Conservation (phyloP, 2,113 vertebrate species). For the Zosterops hypoxanthus region DNA sequence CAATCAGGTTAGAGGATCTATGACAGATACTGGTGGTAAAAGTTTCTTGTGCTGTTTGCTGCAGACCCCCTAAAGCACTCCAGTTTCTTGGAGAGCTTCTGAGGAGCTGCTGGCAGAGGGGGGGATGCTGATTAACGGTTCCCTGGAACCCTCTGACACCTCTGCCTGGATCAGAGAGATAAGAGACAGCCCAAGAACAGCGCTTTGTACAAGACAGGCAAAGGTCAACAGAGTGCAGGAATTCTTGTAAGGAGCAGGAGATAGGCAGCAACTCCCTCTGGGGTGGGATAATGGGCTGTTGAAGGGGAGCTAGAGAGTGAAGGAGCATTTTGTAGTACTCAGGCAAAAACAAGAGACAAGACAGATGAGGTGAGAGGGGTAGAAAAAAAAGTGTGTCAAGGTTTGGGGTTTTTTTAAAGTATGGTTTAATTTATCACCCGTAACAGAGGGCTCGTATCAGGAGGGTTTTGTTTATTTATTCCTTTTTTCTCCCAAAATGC, state of each 20-base stretch:
- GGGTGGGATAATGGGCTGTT: slow-evolving; percentile 43
- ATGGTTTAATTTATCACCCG: background rate
- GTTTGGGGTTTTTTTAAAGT: background rate
- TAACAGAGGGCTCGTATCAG: background rate
- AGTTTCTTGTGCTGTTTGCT: slow-evolving; percentile 9
- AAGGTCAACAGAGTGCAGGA: slow-evolving; percentile 66
- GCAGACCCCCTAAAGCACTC: slow-evolving; percentile 49
- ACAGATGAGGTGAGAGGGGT: slow-evolving; percentile 29
- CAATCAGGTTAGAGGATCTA: slow-evolving; percentile 44
- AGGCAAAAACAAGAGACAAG: slow-evolving; percentile 37
- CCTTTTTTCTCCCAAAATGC: background rate
- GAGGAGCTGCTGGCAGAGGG: slow-evolving; percentile 66
- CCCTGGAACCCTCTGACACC: slow-evolving; percentile 73
- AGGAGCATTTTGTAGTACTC: slow-evolving; percentile 34
- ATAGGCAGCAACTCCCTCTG: slow-evolving; percentile 13
- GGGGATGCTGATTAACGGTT: slow-evolving; percentile 71
- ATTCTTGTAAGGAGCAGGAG: slow-evolving; percentile 31
- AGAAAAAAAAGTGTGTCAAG: background rate
- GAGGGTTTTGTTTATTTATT: background rate
- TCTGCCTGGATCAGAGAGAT: slow-evolving; percentile 71
- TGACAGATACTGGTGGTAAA: slow-evolving; percentile 49
- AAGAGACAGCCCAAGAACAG: slow-evolving; percentile 56
- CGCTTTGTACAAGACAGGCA: slow-evolving; percentile 36
- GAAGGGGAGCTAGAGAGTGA: slow-evolving; percentile 26
- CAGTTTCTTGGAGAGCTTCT: slow-evolving; percentile 12